phyloP scores from a whole-genome alignment of 2,888 invertebrate species.

The Melitaea athalia region DNA sequence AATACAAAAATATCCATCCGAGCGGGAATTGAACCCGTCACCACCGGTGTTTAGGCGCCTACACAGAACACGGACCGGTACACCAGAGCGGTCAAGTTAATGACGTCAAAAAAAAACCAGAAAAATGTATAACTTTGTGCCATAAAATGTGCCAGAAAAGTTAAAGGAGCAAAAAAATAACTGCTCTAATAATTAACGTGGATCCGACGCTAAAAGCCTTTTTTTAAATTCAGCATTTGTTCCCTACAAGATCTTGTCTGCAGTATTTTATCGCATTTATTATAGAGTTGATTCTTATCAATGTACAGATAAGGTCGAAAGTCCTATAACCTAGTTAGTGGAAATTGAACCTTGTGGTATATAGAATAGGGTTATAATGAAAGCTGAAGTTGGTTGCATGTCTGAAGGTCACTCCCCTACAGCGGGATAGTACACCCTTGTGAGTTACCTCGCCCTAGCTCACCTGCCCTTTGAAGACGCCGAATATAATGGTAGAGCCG shows the following conservation, averaged over 20 bases:
- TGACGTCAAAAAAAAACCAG: too few species aligned
- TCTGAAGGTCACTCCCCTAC: constrained; percentile 42
- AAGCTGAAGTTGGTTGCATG: constrained; percentile 1
- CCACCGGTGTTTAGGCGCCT: too few species aligned
- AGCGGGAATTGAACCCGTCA: too few species aligned
- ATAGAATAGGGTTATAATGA: constrained; percentile 25
- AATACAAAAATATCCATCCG: too few species aligned
- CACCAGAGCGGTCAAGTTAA: too few species aligned
- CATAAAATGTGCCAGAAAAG: neutral
- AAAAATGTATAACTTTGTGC: too few species aligned
- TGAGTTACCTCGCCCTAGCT: constrained; percentile 61
- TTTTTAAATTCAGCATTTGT: constrained; percentile 20
- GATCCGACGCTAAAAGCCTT: constrained; percentile 16
- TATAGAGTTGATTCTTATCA: neutral
- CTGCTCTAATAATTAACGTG: constrained; percentile 20
- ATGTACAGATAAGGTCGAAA: neutral
- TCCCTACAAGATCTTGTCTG: constrained; percentile 21
- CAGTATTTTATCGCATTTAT: neutral
- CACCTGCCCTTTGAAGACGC: constrained; percentile 75
- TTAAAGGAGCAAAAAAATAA: constrained; percentile 1
- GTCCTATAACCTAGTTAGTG: neutral
- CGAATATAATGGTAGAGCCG: constrained; percentile 48
- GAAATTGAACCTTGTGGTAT: constrained; percentile 26
- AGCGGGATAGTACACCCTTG: constrained; percentile 48
- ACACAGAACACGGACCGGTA: too few species aligned